Evolutionary conservation across 2,888 invertebrate genomes (phyloP), one percentile per base, ranked within the genome.

Genomic region (Antheraea yamamai): DNA sequence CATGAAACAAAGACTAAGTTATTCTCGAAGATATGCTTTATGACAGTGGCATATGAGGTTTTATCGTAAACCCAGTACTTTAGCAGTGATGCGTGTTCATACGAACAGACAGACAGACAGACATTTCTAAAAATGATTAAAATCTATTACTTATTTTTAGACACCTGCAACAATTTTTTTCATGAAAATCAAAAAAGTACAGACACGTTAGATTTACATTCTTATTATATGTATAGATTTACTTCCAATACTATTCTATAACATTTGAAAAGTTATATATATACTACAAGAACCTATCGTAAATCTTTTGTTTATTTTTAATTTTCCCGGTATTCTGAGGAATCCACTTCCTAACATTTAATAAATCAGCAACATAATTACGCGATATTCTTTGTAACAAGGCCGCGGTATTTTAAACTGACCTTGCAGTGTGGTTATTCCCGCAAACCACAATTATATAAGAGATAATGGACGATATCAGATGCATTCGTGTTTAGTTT

Each of bases 361-460:
- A 23, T 70, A 70, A 70, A 20, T 16, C 20, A 39, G 70, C 70
- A 70, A 70, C 74, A 74, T 74, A 30, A 23, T 74, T 18, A 66
- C 35, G 23, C 51, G 51, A 35, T 64, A 52, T 51, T 66, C 18
- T 20, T 26, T 20, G 51, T 74, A 66, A 74, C 66, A 74, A n/a
- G 20, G 10, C 47, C 10, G 18, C 18, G 35, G 39, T 66, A 66
- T 51, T 71, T 39, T 47, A 8, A n/a, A 14, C 52, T 61, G 74
- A 71, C 75, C 75, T 74, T 76, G 75, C 35, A 51, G 20, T 72
- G 71, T 26, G 72, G 71, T 74, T 35, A 14, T 39, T 20, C 51
- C 72, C 73, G 61, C 74, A 72, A 75, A 76, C 75, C 75, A 66
- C 75, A 64, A 71, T 74, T 64, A 76, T 72, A 71, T 76, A 74